Percentiles rank a stretch among this genome's conserved stretches.
These are phyloP conservation scores for Ectemnius cavifrons DNA, from an alignment of 2,888 invertebrate genomes.

Conservation along the genomic window DNA sequence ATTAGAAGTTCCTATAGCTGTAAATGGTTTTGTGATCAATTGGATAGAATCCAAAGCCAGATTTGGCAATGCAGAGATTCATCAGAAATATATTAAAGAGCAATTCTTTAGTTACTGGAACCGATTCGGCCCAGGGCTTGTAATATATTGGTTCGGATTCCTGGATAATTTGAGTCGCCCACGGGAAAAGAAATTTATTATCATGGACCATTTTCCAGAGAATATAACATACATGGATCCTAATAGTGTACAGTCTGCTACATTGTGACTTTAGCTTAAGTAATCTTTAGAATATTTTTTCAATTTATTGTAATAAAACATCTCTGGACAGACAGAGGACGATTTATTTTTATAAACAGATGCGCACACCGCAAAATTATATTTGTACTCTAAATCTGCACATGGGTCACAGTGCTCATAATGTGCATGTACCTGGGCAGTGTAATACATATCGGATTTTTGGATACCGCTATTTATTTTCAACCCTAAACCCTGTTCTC, in stretches of 20 bases:
- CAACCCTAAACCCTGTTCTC: too few species aligned
- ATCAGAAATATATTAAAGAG: constrained; percentile 88
- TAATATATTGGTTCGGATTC: constrained; percentile 98
- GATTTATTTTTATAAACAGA: constrained; percentile 5
- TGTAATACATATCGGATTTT: too few species aligned
- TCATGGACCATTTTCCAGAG: constrained; percentile 83
- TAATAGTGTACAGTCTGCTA: constrained; percentile 48
- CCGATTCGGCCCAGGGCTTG: constrained; percentile 94
- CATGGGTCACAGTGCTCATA: too few species aligned
- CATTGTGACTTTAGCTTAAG: constrained; percentile 26
- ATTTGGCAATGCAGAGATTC: constrained; percentile 92
- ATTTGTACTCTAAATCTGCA: too few species aligned
- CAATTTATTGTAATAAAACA: constrained; percentile 7
- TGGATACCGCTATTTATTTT: too few species aligned
- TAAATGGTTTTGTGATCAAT: constrained; percentile 91
- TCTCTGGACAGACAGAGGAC: too few species aligned
- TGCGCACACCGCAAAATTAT: too few species aligned
- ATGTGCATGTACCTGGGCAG: too few species aligned
- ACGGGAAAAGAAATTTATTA: constrained; percentile 80
- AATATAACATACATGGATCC: constrained; percentile 80
- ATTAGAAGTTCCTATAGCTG: constrained; percentile 91
- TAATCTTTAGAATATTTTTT: background rate
- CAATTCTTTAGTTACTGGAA: constrained; percentile 95
- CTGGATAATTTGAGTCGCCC: constrained; percentile 81
- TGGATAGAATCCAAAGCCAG: constrained; percentile 98